Evolutionary conservation across 2,888 invertebrate species (phyloP), one percentile per base, ranked within the genome.

Genomic region (Siphonodentalium dalli): DNA sequence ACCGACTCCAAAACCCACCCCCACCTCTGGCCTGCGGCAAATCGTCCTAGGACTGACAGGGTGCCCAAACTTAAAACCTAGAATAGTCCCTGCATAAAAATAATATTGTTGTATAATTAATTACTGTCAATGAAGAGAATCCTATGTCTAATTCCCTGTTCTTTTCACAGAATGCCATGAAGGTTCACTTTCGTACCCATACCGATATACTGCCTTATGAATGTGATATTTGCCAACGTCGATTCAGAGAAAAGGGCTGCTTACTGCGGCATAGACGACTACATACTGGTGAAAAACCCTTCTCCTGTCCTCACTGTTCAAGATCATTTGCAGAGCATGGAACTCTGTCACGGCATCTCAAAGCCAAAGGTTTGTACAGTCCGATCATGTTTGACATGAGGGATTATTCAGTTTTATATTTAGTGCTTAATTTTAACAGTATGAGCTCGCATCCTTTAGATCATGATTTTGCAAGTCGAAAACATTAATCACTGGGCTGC

Each of bases 261-360:
- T 58, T 80, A 15, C 68, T 73, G 21, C 63, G 80, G n/a, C 80
- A 80, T 54, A 56, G 65, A 20, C 56, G 80, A 23, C 70, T 72
- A 34, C 80, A 80, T 57, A 80, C 80, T 3, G 78, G 78, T 7
- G 78, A 77, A 47, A 66, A 69, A 24, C 80, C 79, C 3, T 79
- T 63, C 55, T 51, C 55, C 24, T 79, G 79, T 62, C 49, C 46
- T n/a, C 63, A 67, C 48, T 79, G 79, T 68, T 68, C 68, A 0
- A 53, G 74, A 18, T 47, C 61, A 8, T 79, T 79, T 65, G 69
- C 77, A 18, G 79, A 79, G 58, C 78, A 79, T 58, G 78, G 78
- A 13, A 79, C 79, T 9, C 69, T 79, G 7, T 73, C 69, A 43
- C 53, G 79, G 31, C 79, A 79, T 60, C 65, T 79, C n/a, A 75